Conservation (phyloP, 1,140 invertebrate species). For the Lordiphosa stackelbergi region DNA sequence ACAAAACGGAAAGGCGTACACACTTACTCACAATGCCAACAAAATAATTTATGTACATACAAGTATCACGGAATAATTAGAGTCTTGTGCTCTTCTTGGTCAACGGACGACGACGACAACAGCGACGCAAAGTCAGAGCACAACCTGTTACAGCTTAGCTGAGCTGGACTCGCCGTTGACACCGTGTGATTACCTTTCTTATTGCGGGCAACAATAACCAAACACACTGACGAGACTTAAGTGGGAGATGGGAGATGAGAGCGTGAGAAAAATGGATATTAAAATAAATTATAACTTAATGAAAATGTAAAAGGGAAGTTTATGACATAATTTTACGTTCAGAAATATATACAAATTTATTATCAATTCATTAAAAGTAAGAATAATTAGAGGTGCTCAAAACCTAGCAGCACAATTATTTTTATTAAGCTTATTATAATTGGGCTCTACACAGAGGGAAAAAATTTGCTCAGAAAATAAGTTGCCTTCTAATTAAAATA, state of each 20-base stretch:
- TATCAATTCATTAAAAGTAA: too few species aligned
- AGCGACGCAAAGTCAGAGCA: slow-evolving; percentile 11
- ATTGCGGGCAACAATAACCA: slow-evolving; percentile 23
- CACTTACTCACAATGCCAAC: slow-evolving; percentile 14
- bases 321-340: too few species aligned
- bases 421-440: too few species aligned
- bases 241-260: slow-evolving; percentile 34
- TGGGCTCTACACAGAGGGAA: too few species aligned
- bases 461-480: too few species aligned
- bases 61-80: not conserved
- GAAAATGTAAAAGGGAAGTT: too few species aligned
- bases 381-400: too few species aligned
- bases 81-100: slow-evolving; percentile 21
- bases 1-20: slow-evolving; percentile 45
- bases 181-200: slow-evolving; percentile 66
- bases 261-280: too few species aligned
- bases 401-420: too few species aligned
- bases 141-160: slow-evolving; percentile 45
- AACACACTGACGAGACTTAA: slow-evolving; percentile 9
- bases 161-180: slow-evolving; percentile 50
- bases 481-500: too few species aligned
- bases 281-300: too few species aligned
- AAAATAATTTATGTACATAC: slow-evolving; percentile 7
- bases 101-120: slow-evolving; percentile 16
- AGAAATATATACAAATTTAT: too few species aligned